Conservation (phyloP, 2,113 vertebrate species). For the Clarias magur region DNA sequence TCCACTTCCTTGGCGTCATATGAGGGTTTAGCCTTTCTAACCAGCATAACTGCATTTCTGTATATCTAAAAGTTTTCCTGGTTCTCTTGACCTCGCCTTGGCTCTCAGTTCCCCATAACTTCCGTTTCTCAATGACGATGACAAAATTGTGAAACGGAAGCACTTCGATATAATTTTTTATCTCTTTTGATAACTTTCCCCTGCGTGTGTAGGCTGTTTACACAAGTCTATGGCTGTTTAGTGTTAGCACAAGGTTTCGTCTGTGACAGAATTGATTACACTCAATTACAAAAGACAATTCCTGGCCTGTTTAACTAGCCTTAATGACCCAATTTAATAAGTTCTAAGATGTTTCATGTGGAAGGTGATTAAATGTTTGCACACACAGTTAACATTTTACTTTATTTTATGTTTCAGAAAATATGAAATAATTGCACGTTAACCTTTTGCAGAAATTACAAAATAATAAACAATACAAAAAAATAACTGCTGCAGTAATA, state of each 20-base stretch:
- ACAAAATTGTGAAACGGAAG: not conserved
- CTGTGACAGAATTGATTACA: not conserved
- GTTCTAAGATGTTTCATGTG: not conserved
- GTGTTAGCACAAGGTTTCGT: not conserved
- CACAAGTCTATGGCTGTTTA: not conserved
- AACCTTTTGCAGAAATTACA: not conserved
- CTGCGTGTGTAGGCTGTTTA: not conserved
- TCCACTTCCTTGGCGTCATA: not conserved
- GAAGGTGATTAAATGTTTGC: not conserved
- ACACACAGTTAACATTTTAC: not conserved
- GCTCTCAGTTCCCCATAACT: not conserved
- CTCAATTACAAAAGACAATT: not conserved
- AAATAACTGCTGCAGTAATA: not conserved
- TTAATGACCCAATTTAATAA: not conserved
- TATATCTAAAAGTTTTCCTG: not conserved
- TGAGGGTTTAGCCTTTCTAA: not conserved
- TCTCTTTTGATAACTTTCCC: not conserved
- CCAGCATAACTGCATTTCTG: not conserved
- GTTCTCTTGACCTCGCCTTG: not conserved
- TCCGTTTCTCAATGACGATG: not conserved
- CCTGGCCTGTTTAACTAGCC: not conserved
- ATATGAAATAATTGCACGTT: not conserved
- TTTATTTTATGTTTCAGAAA: not conserved
- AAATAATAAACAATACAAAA: not conserved
- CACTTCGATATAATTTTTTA: not conserved